Evolutionary conservation across 2,888 invertebrate genomes (phyloP).

Genomic region (Agriopis aurantiaria): DNA sequence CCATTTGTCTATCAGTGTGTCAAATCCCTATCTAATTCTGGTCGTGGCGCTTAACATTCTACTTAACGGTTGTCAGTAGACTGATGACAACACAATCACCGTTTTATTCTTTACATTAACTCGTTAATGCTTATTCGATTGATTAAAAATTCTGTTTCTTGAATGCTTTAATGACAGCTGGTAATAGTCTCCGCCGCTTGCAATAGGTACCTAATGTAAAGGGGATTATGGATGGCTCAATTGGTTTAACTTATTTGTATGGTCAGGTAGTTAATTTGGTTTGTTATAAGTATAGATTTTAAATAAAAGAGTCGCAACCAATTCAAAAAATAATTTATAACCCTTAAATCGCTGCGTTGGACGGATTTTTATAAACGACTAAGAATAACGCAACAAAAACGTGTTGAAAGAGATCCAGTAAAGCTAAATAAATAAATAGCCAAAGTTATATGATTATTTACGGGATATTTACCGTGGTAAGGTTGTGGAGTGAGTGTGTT

Average conservation of each 20-base stretch:
- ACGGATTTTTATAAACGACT: too few species aligned
- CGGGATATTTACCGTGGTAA: too few species aligned
- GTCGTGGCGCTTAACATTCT: slow-evolving; percentile 55
- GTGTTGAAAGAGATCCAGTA: too few species aligned
- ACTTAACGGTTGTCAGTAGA: slow-evolving; percentile 45
- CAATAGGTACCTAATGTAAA: neutral
- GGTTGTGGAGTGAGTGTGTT: too few species aligned
- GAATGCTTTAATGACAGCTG: slow-evolving; percentile 33
- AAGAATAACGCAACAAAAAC: too few species aligned
- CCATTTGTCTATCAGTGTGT: slow-evolving; percentile 63
- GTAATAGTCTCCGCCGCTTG: neutral
- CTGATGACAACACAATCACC: slow-evolving; percentile 43
- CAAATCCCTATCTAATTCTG: slow-evolving; percentile 56
- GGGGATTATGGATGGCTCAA: slow-evolving; percentile 1
- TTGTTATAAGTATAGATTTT: too few species aligned
- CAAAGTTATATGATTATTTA: too few species aligned
- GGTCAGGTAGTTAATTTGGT: neutral
- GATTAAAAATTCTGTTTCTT: slow-evolving; percentile 34
- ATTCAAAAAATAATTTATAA: too few species aligned
- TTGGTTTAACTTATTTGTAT: neutral
- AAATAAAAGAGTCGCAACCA: too few species aligned
- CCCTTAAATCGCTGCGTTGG: too few species aligned
- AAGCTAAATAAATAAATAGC: too few species aligned
- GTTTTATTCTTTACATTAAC: slow-evolving; percentile 40
- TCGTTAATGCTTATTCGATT: slow-evolving; percentile 32